A percentile compares a stretch with the other conserved stretches of the same genome.
Conservation (phyloP, 2,797 vertebrate genomes). For the Stomatorhinus walkeri region DNA sequence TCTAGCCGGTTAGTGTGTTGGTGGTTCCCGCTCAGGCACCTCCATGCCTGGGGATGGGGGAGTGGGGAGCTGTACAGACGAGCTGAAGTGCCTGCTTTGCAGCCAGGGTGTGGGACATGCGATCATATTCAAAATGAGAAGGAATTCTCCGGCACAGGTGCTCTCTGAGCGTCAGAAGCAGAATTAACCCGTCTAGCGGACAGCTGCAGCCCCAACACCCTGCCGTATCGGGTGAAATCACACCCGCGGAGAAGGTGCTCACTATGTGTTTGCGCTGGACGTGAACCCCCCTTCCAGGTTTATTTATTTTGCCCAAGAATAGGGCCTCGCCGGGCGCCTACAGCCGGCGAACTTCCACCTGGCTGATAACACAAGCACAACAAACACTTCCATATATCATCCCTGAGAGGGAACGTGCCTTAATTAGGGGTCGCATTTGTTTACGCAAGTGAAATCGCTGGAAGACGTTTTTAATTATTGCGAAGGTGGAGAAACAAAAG, state of each 20-base stretch:
- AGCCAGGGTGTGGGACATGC: conserved; percentile 9
- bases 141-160: conserved; percentile 21
- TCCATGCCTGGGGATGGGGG: neutral
- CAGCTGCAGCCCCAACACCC: conserved; percentile 10
- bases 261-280: conserved; percentile 18
- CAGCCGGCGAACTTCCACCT: conserved; percentile 19
- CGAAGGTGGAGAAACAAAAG: conserved; percentile 20
- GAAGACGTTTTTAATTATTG: conserved; percentile 45
- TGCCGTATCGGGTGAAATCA: conserved; percentile 14
- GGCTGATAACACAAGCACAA: conserved; percentile 13
- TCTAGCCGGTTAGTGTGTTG: neutral
- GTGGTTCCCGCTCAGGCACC: neutral
- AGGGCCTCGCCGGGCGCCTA: neutral
- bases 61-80: neutral
- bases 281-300: neutral
- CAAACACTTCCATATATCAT: conserved; percentile 20
- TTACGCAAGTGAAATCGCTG: conserved; percentile 11
- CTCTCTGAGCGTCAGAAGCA: neutral
- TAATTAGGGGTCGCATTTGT: conserved; percentile 17
- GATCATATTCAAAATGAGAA: conserved; percentile 35
- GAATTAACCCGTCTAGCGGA: conserved; percentile 8
- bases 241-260: neutral
- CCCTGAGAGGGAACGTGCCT: conserved; percentile 23
- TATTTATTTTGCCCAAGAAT: neutral
- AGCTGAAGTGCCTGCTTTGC: neutral